phyloP scores from a whole-genome alignment of 2,888 invertebrate genomes.

The Hypena proboscidalis region DNA sequence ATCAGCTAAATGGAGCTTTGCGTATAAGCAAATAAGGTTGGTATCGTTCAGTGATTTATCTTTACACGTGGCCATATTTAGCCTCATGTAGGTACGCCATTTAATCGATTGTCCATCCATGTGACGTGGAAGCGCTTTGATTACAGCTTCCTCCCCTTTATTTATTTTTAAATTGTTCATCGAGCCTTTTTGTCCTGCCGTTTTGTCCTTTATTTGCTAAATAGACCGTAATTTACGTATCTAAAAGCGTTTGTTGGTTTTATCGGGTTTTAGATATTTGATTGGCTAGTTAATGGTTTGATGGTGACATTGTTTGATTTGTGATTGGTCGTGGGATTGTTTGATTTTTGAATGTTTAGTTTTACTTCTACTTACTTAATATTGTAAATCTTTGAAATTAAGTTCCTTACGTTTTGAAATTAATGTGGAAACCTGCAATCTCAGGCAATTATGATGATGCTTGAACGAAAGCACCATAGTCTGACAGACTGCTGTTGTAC shows the following conservation, averaged over 20 bases:
- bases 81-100: constrained; percentile 48
- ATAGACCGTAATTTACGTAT: constrained; percentile 46
- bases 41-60: not conserved
- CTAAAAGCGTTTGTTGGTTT: constrained; percentile 20
- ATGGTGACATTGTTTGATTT: too few species aligned
- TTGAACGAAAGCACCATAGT: too few species aligned
- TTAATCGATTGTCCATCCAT: constrained; percentile 78
- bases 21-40: constrained; percentile 2
- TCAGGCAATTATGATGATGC: too few species aligned
- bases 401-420: too few species aligned
- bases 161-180: constrained; percentile 73
- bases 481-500: too few species aligned
- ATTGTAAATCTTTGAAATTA: too few species aligned
- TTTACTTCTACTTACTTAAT: too few species aligned
- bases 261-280: constrained; percentile 24
- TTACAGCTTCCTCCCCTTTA: constrained; percentile 77
- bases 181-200: constrained; percentile 52
- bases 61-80: constrained; percentile 23
- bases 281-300: not conserved
- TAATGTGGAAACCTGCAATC: too few species aligned
- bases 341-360: too few species aligned
- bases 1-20: constrained; percentile 18
- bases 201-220: constrained; percentile 53
- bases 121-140: constrained; percentile 74
- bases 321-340: too few species aligned